phyloP scores from a whole-genome alignment of 2,797 vertebrate species.

The Alauda arvensis region DNA sequence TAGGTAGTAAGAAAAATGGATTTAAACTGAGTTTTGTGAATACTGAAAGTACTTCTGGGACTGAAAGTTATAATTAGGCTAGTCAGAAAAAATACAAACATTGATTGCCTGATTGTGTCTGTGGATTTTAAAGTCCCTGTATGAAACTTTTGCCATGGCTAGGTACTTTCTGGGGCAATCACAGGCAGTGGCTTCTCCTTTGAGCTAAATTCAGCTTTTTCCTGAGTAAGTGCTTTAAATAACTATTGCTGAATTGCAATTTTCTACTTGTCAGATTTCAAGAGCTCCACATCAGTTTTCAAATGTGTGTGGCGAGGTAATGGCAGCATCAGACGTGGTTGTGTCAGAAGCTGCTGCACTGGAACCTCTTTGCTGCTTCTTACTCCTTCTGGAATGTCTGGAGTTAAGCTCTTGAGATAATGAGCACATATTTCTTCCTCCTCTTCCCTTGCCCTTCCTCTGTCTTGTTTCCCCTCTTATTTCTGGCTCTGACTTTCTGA shows the following conservation, averaged over 20 bases:
- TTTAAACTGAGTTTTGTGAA: slow-evolving; percentile 25
- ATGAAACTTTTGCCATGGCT: slow-evolving; percentile 2
- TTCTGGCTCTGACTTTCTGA: background rate
- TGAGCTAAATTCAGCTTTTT: slow-evolving; percentile 58
- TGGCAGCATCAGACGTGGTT: background rate
- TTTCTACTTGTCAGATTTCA: slow-evolving; percentile 35
- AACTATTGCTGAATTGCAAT: slow-evolving; percentile 37
- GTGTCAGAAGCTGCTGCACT: background rate
- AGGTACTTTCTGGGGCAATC: slow-evolving; percentile 54
- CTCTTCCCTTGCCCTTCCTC: background rate
- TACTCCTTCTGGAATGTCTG: background rate
- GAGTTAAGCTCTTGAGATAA: slow-evolving; percentile 10
- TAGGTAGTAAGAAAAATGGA: background rate
- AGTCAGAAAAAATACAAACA: slow-evolving; percentile 10
- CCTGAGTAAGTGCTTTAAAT: slow-evolving; percentile 51
- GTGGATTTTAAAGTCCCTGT: slow-evolving; percentile 13
- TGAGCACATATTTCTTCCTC: background rate
- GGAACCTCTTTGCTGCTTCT: background rate
- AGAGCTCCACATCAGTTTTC: background rate
- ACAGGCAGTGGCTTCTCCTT: slow-evolving; percentile 32
- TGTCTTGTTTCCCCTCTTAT: background rate
- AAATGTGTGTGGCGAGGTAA: background rate
- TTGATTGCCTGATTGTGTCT: slow-evolving; percentile 31
- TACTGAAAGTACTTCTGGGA: background rate
- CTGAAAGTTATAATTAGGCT: slow-evolving; percentile 36